Evolutionary conservation across 2,797 vertebrate species (phyloP), one percentile per base, ranked within the genome.

Genomic region (Gorsachius magnificus): DNA sequence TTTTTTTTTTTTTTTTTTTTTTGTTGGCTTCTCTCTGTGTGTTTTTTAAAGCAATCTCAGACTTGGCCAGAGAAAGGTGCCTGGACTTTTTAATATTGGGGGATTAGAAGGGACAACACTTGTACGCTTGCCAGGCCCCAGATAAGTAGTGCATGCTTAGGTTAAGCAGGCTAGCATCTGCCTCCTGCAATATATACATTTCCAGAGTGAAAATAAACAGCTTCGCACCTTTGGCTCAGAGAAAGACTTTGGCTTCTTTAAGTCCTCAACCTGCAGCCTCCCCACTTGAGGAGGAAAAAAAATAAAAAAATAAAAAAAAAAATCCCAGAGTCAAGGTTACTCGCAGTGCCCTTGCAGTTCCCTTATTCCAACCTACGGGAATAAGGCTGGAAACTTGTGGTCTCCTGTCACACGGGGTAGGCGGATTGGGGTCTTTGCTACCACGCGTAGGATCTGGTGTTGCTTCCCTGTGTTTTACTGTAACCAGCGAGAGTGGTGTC

Each of bases 191-290:
- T 85, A 96, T 96, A 97, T 91, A 97, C 97, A 96, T n/a, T 93
- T 94, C 90, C 66, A 66, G 93, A 95, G 95, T 97, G 97, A 97
- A 98, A 98, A 97, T 97, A 98, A 98, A 98, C 97, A 98, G 95
- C 94, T 97, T 97, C 97, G 96, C 98, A 97, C 97, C 97, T 97
- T 91, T 71, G 70, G 76, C 96, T 95, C 36, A 2, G 92, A 95
- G 93, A 86, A 78, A 64, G 79, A 48, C 93, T 91, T 90, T 38
- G 75, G 74, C 83, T 86, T 61, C 80, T 93, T 70, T 75, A 74
- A 45, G 18, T 36, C 65, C 65, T 81, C 85, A 78, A 61, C 60
- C 93, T 80, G 66, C 69, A 85, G 78, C 88, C 81, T 56, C 79
- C 43, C 51, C 10, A 0, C 50, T 53, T 0, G 0, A 89, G 75